Evolutionary conservation across 64 coral and sea anemone genomes (phyloP).

Genomic region (Dendronephthya gigantea): DNA sequence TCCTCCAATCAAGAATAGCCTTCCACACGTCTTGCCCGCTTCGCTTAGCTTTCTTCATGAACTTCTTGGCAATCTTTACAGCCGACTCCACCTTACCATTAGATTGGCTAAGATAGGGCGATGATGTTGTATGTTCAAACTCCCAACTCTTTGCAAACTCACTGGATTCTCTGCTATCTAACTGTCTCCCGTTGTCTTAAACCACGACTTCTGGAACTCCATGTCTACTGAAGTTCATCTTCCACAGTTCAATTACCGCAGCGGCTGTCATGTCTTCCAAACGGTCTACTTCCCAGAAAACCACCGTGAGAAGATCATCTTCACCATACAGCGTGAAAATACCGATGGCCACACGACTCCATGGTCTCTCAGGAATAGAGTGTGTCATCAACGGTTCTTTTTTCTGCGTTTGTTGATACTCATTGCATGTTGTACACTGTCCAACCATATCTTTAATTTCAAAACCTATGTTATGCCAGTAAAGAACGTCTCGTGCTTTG

Average conservation of each 20-base stretch:
- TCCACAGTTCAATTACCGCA: neutral
- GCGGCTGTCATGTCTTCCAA: neutral
- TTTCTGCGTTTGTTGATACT: neutral
- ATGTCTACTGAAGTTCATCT: neutral
- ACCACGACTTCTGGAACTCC: neutral
- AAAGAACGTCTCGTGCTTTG: constrained; percentile 15
- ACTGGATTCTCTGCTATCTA: neutral
- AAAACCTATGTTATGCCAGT: constrained; percentile 31
- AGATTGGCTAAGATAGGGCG: neutral
- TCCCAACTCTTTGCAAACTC: neutral
- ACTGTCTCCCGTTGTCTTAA: neutral
- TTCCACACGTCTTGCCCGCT: neutral
- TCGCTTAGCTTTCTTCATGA: neutral
- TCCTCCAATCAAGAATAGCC: neutral
- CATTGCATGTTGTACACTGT: constrained; percentile 23
- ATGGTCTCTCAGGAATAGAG: neutral
- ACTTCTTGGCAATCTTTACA: neutral
- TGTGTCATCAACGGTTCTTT: constrained; percentile 22
- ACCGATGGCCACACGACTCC: neutral
- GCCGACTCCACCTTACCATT: neutral
- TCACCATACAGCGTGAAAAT: neutral
- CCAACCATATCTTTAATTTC: constrained; percentile 32
- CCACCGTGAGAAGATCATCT: neutral
- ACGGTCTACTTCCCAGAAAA: neutral
- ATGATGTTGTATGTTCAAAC: neutral